Conservation (phyloP, 64 coral and sea anemone species). For the Montipora efflorescens region DNA sequence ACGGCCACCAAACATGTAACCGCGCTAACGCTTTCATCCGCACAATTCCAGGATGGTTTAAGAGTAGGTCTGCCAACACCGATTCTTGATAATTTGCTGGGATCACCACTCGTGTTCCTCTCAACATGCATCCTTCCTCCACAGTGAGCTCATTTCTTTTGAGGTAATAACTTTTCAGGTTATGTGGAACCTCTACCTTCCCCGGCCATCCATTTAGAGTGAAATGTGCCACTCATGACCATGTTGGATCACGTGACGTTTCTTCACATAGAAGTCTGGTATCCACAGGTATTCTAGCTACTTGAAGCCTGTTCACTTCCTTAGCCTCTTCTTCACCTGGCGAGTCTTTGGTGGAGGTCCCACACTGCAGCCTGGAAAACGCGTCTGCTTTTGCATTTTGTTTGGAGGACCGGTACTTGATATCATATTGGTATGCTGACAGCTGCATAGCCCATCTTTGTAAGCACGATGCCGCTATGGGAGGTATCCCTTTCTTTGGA, state of each 20-base stretch:
- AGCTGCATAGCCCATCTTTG: background rate
- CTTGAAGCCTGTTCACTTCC: too few relatives aligned
- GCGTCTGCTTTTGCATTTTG: background rate
- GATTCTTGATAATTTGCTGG: background rate
- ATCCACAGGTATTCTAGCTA: too few relatives aligned
- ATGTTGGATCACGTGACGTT: too few relatives aligned
- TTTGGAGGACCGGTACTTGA: too few relatives aligned
- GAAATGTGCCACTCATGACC: background rate
- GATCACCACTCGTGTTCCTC: conserved; percentile 55
- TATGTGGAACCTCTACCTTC: conserved; percentile 7
- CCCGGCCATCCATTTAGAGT: conserved; percentile 36
- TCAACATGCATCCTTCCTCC: conserved; percentile 50
- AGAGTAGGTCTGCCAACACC: conserved; percentile 29
- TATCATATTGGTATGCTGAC: background rate
- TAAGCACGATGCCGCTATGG: too few relatives aligned
- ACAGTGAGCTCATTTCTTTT: conserved; percentile 46
- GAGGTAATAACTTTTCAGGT: conserved; percentile 25
- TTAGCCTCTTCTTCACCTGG: too few relatives aligned
- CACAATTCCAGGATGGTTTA: background rate
- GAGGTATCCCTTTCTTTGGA: conserved; percentile 36
- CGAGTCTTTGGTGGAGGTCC: too few relatives aligned
- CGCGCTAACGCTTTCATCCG: too few relatives aligned
- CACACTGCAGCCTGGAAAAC: too few relatives aligned
- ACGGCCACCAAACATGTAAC: too few relatives aligned
- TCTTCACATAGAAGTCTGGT: too few relatives aligned